A percentile compares a stretch with the other conserved stretches of the same genome.
Conservation (phyloP, 2,113 vertebrate species). For the Dromas ardeola region DNA sequence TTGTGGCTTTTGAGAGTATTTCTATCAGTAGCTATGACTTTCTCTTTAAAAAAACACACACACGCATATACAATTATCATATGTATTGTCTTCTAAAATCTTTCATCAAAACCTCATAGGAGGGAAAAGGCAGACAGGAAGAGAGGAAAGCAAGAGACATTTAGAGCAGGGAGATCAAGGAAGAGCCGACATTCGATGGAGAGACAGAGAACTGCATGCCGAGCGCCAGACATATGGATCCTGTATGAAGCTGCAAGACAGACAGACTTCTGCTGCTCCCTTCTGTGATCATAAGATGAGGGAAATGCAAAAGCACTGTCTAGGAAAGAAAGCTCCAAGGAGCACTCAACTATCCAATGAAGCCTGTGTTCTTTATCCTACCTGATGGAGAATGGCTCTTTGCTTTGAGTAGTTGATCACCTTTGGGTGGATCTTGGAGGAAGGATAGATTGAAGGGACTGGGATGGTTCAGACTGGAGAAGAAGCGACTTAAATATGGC, state of each 20-base stretch:
- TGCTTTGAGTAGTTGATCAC: neutral
- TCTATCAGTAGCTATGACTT: constrained; percentile 4
- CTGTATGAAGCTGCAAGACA: constrained; percentile 23
- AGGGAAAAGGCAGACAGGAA: neutral
- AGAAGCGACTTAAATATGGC: neutral
- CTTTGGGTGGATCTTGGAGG: neutral
- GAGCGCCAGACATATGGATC: constrained; percentile 26
- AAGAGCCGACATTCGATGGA: neutral
- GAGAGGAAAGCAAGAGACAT: neutral
- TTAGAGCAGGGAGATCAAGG: neutral
- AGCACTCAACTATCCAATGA: neutral
- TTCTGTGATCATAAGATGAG: neutral
- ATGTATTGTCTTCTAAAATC: constrained; percentile 14
- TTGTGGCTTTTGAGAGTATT: constrained; percentile 56
- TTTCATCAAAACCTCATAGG: neutral
- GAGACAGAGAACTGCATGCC: neutral
- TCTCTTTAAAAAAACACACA: neutral
- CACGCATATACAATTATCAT: neutral
- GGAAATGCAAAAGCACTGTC: neutral
- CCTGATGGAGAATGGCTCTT: neutral
- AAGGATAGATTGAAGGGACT: neutral
- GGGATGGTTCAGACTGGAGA: neutral
- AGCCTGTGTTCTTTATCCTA: neutral
- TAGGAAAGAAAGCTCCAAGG: neutral
- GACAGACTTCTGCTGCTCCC: constrained; percentile 7